phyloP scores from a whole-genome alignment of 2,797 vertebrate species.

The Microtus agrestis region DNA sequence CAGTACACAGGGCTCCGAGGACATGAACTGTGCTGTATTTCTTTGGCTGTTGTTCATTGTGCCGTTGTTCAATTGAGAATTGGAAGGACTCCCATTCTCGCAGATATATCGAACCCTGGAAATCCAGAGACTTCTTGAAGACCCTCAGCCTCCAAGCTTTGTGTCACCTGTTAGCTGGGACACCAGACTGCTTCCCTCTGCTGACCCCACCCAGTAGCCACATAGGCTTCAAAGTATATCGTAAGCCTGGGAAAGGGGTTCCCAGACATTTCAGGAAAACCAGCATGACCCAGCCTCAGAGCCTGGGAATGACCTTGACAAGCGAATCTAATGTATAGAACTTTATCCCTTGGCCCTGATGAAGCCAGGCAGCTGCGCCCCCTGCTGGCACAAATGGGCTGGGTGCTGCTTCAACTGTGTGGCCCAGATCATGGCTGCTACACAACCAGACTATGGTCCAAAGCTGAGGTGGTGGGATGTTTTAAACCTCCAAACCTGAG shows the following conservation, averaged over 20 bases:
- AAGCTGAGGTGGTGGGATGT: not conserved
- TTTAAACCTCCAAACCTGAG: not conserved
- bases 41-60: not conserved
- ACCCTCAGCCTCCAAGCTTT: not conserved
- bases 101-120: not conserved
- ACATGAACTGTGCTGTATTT: not conserved
- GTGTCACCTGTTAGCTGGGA: not conserved
- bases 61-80: too few species aligned
- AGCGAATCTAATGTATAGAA: not conserved
- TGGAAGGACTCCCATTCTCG: not conserved
- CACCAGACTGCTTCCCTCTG: conserved; percentile 72
- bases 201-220: conserved; percentile 63
- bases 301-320: conserved; percentile 71
- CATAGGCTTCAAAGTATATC: conserved; percentile 10
- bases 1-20: not conserved
- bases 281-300: not conserved
- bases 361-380: conserved; percentile 51
- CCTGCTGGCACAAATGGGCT: not conserved
- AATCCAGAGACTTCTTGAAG: conserved; percentile 54
- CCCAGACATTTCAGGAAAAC: not conserved
- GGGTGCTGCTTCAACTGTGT: not conserved
- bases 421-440: not conserved
- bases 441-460: not conserved
- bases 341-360: not conserved
- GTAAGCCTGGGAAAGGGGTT: not conserved